Base-by-base conservation (phyloP, 2,888 invertebrate species). In the Nomada fabriciana region DNA sequence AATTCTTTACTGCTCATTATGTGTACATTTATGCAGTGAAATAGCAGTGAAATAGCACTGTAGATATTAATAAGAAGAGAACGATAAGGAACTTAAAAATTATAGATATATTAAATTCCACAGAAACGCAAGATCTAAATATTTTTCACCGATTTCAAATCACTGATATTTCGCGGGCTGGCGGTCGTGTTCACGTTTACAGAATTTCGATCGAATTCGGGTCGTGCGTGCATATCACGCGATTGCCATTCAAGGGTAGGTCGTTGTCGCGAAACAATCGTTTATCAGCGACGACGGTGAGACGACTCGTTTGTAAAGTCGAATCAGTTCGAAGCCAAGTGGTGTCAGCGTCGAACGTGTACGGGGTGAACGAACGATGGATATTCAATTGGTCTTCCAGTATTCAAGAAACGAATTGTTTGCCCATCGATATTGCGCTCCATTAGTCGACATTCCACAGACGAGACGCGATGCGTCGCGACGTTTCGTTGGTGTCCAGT, bases 311-410 rank as follows among this genome's bases (percentile, higher is more conserved):
- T 36, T 57, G 55, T 2, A 25, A 29, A n/a, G 25, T 20, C 59
- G 70, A 61, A 68, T 53, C 60, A 53, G 70, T 25, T 25, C 50
- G 69, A 43, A 53, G 71, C 63, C 47, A 47, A 53, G 76, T 29
- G 57, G 53, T 57, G 63, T 70, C 76, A 52, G 42, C 13, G 53
- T 57, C 72, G 80, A 71, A 76, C 60, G 80, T 59, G 20, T 13
- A 18, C 60, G 74, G 67, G 80, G 80, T 71, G 80, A 82, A 80
- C 74, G 82, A 71, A 82, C 82, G 67, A 70, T 70, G 64, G 67
- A 75, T 57, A 70, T 68, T 61, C 79, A 29, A 69, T 43, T 55
- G 61, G 57, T 18, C 43, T 53, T 59, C 50, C 42, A 50, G 43
- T 42, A 52, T 71, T 65, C 70, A 43, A 76, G 76, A 53, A 59